Conservation (phyloP, 2,113 vertebrate species). For the Bambusicola thoracicus region DNA sequence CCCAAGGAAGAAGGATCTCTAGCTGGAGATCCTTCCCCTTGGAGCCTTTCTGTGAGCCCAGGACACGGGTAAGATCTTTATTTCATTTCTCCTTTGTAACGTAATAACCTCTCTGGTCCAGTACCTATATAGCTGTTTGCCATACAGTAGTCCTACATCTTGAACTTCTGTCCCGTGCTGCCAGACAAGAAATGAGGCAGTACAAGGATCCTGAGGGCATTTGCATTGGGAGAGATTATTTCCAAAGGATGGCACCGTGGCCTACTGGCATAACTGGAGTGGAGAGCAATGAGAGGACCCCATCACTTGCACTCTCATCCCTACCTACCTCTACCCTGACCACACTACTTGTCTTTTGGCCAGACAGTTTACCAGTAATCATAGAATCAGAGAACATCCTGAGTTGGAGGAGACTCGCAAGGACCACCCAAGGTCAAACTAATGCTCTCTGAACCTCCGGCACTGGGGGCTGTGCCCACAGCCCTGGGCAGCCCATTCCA, state of each 20-base stretch:
- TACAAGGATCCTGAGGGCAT: background rate
- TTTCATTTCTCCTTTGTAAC: too few species aligned
- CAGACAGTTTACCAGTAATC: background rate
- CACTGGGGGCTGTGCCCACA: background rate
- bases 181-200: background rate
- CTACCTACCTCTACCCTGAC: background rate
- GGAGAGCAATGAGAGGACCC: background rate
- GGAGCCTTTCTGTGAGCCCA: too few species aligned
- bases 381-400: background rate
- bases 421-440: background rate
- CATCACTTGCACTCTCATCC: background rate
- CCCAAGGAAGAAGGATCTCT: too few species aligned
- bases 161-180: background rate
- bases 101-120: too few species aligned
- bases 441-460: background rate
- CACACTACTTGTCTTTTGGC: background rate
- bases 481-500: too few species aligned
- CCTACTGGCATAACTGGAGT: background rate
- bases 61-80: too few species aligned
- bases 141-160: background rate
- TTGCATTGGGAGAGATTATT: background rate
- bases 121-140: too few species aligned
- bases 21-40: too few species aligned
- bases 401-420: background rate
- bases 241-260: background rate